Base-by-base conservation (phyloP, 2,797 vertebrate species). In the Todus mexicanus region DNA sequence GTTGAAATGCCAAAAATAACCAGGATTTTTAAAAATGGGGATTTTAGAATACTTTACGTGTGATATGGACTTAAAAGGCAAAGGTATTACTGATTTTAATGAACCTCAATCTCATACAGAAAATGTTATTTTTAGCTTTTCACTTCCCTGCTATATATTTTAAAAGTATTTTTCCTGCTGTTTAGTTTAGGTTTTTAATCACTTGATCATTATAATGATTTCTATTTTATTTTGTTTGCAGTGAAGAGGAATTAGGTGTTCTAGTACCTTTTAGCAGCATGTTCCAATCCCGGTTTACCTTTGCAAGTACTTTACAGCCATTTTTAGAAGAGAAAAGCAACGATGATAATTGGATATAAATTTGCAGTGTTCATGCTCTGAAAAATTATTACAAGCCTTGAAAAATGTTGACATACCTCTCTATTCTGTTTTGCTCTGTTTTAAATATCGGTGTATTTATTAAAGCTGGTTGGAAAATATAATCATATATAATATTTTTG, bases 391-490 rank as follows among this genome's bases (percentile, higher is more conserved):
- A 86, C 40, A 95, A 93, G 53, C 43, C 60, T 81, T 92, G 59
- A 90, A 95, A 94, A 92, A 89, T 93, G 79, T 95, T 95, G 83
- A 93, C 93, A 84, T 95, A 93, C n/a, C 35, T 87, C 87, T 76
- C 70, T 57, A 38, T 60, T 80, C 73, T 96, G 87, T 89, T 94
- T 91, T 92, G 84, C 38, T 92, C 92, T 96, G 96, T 26, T 96
- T 95, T 93, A 95, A 94, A 96, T 95, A 96, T 92, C 4, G 5
- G 37, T 90, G 71, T 76, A 90, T 90, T 94, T 93, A 93, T 93
- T 93, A 92, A 95, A 95, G 84, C 89, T 91, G 79, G 73, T 90
- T 83, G 93, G 91, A 96, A 95, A 96, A 94, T 94, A 87, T 92
- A 96, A 94, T 92, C 93, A 79, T 61, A 90, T 90, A 85, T 59